Percentiles rank a stretch among this genome's conserved stretches.
These are phyloP conservation scores for Hermaeophaga mercurialis DNA, from an alignment of 2,888 invertebrate species.

Conservation along the genomic window DNA sequence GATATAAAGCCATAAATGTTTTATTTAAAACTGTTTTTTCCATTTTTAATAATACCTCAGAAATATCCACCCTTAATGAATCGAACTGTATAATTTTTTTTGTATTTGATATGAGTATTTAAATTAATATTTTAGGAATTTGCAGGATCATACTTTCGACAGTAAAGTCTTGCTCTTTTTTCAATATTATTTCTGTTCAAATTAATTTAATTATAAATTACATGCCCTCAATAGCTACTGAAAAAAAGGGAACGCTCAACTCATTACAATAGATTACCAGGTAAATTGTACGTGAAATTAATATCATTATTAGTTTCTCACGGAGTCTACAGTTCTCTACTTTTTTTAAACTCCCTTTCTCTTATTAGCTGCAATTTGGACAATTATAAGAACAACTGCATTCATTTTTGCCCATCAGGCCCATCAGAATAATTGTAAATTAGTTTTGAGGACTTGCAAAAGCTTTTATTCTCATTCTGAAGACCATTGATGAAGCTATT, in stretches of 20 bases:
- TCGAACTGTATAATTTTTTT: too few species aligned
- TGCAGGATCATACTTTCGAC: too few species aligned
- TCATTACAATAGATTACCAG: conserved; percentile 30
- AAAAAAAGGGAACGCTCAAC: conserved; percentile 14
- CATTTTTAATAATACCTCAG: too few species aligned
- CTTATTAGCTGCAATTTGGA: conserved; percentile 20
- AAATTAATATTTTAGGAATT: too few species aligned
- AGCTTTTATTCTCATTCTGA: conserved; percentile 8
- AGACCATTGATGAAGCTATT: too few species aligned
- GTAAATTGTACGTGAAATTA: conserved; percentile 28
- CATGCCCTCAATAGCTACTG: neutral
- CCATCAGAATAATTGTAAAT: conserved; percentile 16
- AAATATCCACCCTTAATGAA: too few species aligned
- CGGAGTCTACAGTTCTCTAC: conserved; percentile 1
- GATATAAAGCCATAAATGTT: too few species aligned
- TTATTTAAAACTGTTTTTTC: too few species aligned
- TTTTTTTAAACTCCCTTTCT: conserved; percentile 19
- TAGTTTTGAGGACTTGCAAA: conserved; percentile 27
- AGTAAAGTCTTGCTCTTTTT: too few species aligned
- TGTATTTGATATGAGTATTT: too few species aligned
- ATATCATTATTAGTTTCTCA: conserved; percentile 33
- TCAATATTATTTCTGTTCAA: neutral
- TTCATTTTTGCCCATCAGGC: conserved; percentile 4
- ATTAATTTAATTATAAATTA: conserved; percentile 10
- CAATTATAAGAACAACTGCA: conserved; percentile 15